Evolutionary conservation across 2,113 vertebrate genomes (phyloP).

Genomic region (Eupsittula cactorum): DNA sequence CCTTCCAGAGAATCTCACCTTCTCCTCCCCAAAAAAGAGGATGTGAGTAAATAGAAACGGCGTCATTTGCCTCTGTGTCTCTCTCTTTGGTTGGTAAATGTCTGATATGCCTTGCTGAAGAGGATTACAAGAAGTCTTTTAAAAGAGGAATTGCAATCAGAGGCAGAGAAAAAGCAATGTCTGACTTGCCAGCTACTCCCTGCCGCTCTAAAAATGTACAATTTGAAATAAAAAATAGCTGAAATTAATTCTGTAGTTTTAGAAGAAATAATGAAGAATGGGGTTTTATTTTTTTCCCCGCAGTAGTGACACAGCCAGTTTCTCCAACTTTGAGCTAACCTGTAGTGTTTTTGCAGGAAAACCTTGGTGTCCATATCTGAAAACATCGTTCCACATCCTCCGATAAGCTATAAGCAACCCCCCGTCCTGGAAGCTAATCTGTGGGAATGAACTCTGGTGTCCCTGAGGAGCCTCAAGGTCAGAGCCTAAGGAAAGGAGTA

Average conservation of each 20-base stretch:
- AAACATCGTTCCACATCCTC: neutral
- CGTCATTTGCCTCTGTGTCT: neutral
- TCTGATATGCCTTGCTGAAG: neutral
- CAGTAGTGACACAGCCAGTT: neutral
- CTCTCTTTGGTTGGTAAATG: neutral
- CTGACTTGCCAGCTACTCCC: neutral
- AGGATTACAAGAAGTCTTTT: neutral
- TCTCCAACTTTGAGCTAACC: neutral
- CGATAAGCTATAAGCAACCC: neutral
- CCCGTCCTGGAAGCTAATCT: neutral
- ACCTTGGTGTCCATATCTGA: neutral
- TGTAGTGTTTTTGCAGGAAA: neutral
- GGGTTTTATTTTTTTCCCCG: neutral
- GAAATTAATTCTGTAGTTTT: neutral
- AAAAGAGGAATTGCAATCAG: neutral
- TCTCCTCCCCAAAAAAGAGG: neutral
- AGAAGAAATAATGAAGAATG: neutral
- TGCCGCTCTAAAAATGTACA: neutral
- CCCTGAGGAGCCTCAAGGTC: neutral
- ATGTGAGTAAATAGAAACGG: neutral
- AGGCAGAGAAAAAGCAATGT: neutral
- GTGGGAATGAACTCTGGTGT: neutral
- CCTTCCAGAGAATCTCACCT: too few species aligned
- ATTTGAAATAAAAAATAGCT: neutral
- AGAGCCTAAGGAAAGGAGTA: neutral